Conservation (phyloP, 37 sponge, comb jelly and placozoan species). For the Ephydatia muelleri region DNA sequence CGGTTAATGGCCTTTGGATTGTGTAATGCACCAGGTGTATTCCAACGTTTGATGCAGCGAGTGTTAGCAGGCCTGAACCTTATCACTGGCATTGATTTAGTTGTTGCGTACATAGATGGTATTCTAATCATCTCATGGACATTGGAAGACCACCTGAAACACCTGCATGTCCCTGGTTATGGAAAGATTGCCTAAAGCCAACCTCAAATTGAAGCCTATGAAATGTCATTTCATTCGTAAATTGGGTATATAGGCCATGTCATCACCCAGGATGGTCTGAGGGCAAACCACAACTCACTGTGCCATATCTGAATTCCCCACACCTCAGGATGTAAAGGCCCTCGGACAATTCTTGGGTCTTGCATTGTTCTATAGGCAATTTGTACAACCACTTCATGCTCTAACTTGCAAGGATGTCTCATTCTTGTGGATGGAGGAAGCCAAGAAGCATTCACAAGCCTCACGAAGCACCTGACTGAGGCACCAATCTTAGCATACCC, state of each 20-base stretch:
- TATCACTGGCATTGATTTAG: conserved; percentile 16
- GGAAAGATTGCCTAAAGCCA: not conserved
- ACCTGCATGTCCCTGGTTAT: conserved; percentile 6
- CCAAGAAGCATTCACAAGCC: conserved; percentile 6
- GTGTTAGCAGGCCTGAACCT: conserved; percentile 50
- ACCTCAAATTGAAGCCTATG: conserved; percentile 29
- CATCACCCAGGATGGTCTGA: no score
- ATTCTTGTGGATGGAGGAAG: conserved; percentile 23
- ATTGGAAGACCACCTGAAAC: conserved; percentile 42
- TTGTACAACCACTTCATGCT: conserved; percentile 14
- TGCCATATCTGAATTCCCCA: no score
- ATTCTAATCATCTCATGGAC: conserved; percentile 34
- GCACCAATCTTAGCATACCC: no score
- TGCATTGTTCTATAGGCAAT: conserved; percentile 26
- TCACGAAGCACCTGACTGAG: no score
- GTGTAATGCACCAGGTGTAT: conserved; percentile 54
- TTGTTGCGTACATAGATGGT: conserved; percentile 44
- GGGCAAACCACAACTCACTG: no score
- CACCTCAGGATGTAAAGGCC: no score
- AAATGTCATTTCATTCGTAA: conserved; percentile 26
- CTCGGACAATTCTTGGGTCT: no score
- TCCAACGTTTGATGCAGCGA: conserved; percentile 56
- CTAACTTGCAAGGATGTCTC: no score
- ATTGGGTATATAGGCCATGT: no score
- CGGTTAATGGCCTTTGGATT: conserved; percentile 72